Percentiles rank a stretch among this genome's conserved stretches.
phyloP scores from a whole-genome alignment of 2,888 invertebrate genomes.

The Mylabris sibirica region DNA sequence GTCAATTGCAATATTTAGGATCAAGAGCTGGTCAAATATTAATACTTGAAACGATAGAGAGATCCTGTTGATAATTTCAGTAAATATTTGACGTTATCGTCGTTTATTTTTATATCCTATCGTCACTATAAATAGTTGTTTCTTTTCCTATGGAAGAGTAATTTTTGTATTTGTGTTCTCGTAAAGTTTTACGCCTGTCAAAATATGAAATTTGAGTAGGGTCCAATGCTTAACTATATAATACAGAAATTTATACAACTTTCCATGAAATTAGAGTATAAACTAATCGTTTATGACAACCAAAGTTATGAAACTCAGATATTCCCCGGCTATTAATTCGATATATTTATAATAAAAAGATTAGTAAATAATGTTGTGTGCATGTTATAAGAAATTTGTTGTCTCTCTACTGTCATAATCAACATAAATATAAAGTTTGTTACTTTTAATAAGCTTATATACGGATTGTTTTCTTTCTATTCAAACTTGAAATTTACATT shows the following conservation, averaged over 20 bases:
- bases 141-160: not conserved
- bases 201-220: not conserved
- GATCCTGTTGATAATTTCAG: not conserved
- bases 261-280: not conserved
- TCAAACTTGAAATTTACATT: not conserved
- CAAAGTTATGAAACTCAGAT: not conserved
- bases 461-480: not conserved
- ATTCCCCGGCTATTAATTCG: not conserved
- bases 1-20: not conserved
- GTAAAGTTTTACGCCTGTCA: not conserved
- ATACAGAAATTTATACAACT: not conserved
- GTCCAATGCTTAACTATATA: not conserved
- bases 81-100: not conserved
- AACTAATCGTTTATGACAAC: not conserved
- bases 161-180: not conserved
- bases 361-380: not conserved
- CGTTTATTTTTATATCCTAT: not conserved
- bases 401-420: not conserved
- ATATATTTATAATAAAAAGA: constrained; percentile 4
- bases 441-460: not conserved
- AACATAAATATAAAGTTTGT: not conserved
- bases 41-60: not conserved
- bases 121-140: not conserved
- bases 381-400: too few species aligned
- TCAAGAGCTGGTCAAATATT: not conserved